Base-by-base conservation (phyloP, 2,797 vertebrate genomes). In the Limosa lapponica region DNA sequence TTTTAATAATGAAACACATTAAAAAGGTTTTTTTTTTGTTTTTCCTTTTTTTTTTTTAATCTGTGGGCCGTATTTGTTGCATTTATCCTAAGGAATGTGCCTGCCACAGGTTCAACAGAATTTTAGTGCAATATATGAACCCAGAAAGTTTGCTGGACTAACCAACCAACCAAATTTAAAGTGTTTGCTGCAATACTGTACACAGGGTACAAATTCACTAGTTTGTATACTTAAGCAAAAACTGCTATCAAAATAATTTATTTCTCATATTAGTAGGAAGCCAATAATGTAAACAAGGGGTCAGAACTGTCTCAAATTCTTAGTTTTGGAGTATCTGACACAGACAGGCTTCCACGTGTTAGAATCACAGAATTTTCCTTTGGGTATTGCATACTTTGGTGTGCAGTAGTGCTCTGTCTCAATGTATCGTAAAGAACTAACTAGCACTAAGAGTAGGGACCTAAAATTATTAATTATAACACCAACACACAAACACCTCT, bases 71-170 rank as follows among this genome's bases (percentile, higher is more conserved):
- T 98, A 99, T 98, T 99, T 98, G 96, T 98, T 99, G 98, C 98
- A 99, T 99, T 99, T 99, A 98, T 99, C 99, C 98, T 98, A 99
- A 99, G 99, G 98, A 98, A 98, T 97, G 98, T 99, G 99, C 98
- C 99, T 99, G 99, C 98, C 98, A 98, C 98, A 99, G 98, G 98
- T 99, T 98, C 96, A 98, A 98, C 97, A 98, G 98, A 99, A 99
- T 96, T 99, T 99, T 99, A 99, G 99, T 99, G 99, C 99, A 99
- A 99, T 98, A 99, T 97, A 98, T 98, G 98, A 99, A 99, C 98
- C 99, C 98, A 98, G 97, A 98, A 99, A 98, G 98, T 99, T 98
- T 99, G 98, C 98, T 98, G 98, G 98, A 98, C 98, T 98, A 97
- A 98, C 97, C 96, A 98, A 98, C 96, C 97, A 98, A 97, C 94